These are phyloP conservation scores for Temnothorax ravouxi DNA, from an alignment of 2,888 invertebrate genomes.

Conservation along the genomic window DNA sequence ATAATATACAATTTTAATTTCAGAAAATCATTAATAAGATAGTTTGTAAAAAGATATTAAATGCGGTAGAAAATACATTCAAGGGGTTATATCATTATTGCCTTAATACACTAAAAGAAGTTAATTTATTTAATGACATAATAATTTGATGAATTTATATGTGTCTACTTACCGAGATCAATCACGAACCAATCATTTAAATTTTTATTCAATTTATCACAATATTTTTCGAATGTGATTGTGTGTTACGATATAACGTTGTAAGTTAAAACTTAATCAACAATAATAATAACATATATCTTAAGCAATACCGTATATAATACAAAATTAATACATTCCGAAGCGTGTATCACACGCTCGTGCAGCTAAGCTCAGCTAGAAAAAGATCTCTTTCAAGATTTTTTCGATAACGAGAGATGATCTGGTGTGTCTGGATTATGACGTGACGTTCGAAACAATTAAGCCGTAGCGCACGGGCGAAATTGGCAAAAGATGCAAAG, in stretches of 20 bases:
- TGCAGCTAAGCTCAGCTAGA: neutral
- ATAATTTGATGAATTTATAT: neutral
- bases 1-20: slow-evolving; percentile 17
- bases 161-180: slow-evolving; percentile 5
- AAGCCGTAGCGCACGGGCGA: slow-evolving; percentile 56
- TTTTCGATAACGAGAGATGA: slow-evolving; percentile 43
- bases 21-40: neutral
- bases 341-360: neutral
- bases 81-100: neutral
- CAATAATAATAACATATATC: neutral
- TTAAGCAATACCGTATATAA: neutral
- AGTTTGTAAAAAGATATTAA: neutral
- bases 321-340: neutral
- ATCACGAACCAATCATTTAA: neutral
- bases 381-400: slow-evolving; percentile 37
- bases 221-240: neutral
- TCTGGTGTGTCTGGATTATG: slow-evolving; percentile 1
- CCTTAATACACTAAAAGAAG: neutral
- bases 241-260: too few species aligned
- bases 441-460: slow-evolving; percentile 62
- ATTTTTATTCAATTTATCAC: neutral
- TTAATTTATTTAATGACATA: neutral
- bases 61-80: neutral
- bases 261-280: slow-evolving; percentile 4
- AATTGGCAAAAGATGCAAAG: slow-evolving; percentile 55